phyloP scores from a whole-genome alignment of 2,113 vertebrate species.

The Lanius collurio region DNA sequence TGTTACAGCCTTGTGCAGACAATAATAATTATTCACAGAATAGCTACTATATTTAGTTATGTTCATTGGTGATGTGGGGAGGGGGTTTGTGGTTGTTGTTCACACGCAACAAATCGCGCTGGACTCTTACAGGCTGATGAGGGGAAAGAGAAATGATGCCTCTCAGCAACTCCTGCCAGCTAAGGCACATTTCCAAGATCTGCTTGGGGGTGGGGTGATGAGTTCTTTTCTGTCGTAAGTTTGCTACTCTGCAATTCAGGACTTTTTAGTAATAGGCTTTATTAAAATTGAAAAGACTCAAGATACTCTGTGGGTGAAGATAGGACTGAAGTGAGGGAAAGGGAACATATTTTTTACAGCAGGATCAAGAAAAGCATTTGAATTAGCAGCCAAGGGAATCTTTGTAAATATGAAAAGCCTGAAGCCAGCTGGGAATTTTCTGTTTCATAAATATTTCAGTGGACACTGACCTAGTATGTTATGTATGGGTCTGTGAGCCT shows the following conservation, averaged over 20 bases:
- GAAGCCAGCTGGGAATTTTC: neutral
- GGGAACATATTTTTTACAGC: neutral
- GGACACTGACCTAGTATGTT: neutral
- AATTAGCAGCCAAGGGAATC: neutral
- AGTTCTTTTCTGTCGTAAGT: neutral
- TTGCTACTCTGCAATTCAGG: neutral
- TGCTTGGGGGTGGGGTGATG: neutral
- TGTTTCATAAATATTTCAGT: slow-evolving; percentile 28
- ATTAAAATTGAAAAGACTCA: neutral
- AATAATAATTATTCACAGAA: neutral
- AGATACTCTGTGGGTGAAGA: neutral
- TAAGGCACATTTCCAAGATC: neutral
- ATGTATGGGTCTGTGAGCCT: neutral
- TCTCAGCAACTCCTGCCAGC: neutral
- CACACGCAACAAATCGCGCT: neutral
- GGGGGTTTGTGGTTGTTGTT: neutral
- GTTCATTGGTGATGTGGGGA: neutral
- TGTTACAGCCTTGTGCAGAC: neutral
- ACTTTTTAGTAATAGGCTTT: neutral
- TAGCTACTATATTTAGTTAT: neutral
- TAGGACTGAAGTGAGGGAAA: neutral
- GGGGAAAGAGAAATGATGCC: neutral
- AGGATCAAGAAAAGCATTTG: neutral
- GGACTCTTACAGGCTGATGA: neutral
- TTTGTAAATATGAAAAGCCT: neutral